Percentiles rank a stretch among this genome's conserved stretches.
Evolutionary conservation across 1,140 invertebrate species (phyloP).

Genomic region (Cardiocondyla obscurior): DNA sequence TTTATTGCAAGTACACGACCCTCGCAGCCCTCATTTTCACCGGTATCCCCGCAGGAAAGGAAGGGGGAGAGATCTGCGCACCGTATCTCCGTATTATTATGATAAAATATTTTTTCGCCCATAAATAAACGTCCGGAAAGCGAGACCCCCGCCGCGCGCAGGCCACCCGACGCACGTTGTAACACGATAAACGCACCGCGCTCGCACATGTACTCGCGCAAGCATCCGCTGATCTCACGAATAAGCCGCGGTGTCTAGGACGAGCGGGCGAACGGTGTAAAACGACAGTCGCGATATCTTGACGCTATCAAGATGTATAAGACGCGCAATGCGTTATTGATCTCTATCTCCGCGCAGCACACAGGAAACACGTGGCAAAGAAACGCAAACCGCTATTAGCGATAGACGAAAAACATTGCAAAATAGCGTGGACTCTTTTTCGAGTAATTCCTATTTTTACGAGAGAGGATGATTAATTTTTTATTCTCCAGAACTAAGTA

Average conservation of each 20-base stretch:
- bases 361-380: neutral
- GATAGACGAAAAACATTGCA: neutral
- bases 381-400: neutral
- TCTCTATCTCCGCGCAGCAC: neutral
- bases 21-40: conserved; percentile 68
- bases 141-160: conserved; percentile 77
- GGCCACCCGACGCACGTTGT: conserved; percentile 74
- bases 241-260: conserved; percentile 21
- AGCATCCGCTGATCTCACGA: conserved; percentile 44
- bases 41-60: conserved; percentile 63
- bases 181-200: conserved; percentile 70
- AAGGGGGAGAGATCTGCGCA: conserved; percentile 62
- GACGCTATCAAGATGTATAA: neutral
- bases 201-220: conserved; percentile 53
- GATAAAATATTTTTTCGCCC: conserved; percentile 80
- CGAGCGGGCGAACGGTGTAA: neutral
- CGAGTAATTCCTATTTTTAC: neutral
- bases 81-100: conserved; percentile 79
- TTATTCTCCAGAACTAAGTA: neutral
- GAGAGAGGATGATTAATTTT: neutral
- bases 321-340: neutral
- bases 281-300: neutral
- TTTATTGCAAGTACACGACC: conserved; percentile 33
- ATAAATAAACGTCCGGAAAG: conserved; percentile 78
- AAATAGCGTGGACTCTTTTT: neutral